These are phyloP conservation scores for Liparis tanakae DNA, from an alignment of 2,797 vertebrate species.

Conservation along the genomic window DNA sequence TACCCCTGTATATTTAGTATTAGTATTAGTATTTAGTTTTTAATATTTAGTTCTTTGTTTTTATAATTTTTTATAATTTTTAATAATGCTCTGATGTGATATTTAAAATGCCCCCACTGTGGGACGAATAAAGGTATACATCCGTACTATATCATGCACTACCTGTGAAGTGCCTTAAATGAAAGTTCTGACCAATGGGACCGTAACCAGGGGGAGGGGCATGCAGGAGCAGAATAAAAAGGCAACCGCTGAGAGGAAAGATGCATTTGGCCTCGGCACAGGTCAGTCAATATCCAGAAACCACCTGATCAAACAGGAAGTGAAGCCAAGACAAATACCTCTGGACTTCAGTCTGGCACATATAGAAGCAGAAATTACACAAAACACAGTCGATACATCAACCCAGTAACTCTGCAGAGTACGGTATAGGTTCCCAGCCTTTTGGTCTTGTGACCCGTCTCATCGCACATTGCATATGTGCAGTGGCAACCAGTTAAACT, in stretches of 20 bases:
- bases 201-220: not conserved
- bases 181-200: conserved; percentile 3
- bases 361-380: conserved; percentile 62
- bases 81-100: too few relatives aligned
- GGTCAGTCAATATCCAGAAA: conserved; percentile 74
- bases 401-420: conserved; percentile 27
- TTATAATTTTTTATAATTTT: too few relatives aligned
- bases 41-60: too few relatives aligned
- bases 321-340: conserved; percentile 80
- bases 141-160: conserved; percentile 25
- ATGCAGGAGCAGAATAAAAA: conserved; percentile 9
- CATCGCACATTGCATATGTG: not conserved
- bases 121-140: too few relatives aligned
- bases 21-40: too few relatives aligned
- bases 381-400: conserved; percentile 50
- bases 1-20: too few relatives aligned
- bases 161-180: conserved; percentile 29
- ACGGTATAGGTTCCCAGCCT: not conserved
- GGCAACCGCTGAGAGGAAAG: conserved; percentile 32
- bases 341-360: conserved; percentile 74
- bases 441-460: not conserved
- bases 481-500: not conserved
- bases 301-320: conserved; percentile 81
- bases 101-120: too few relatives aligned
- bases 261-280: conserved; percentile 57